Percentiles rank a stretch among this genome's conserved stretches.
Evolutionary conservation across 2,797 vertebrate genomes (phyloP).

Genomic region (Malacoctenus gilli): DNA sequence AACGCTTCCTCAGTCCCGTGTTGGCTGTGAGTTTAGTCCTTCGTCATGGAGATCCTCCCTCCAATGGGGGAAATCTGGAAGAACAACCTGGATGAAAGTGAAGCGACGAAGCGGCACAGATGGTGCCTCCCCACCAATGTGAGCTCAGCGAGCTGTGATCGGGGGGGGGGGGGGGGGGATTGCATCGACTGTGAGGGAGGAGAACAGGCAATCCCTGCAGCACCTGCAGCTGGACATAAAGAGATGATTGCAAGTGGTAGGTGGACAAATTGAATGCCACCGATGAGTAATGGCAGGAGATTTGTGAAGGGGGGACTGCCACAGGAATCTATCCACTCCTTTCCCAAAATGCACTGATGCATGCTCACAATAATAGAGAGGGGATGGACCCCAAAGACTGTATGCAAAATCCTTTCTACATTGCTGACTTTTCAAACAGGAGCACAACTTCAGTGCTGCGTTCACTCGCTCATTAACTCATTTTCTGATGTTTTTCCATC

Average conservation of each 20-base stretch:
- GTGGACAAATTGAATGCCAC: slow-evolving; percentile 72
- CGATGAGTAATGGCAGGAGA: slow-evolving; percentile 68
- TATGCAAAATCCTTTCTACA: slow-evolving; percentile 13
- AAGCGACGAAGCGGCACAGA: slow-evolving; percentile 55
- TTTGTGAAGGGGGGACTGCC: slow-evolving; percentile 37
- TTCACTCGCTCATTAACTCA: too few relatives aligned
- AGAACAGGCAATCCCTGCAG: slow-evolving; percentile 49
- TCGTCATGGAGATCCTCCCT: slow-evolving; percentile 11
- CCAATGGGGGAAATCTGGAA: slow-evolving; percentile 10
- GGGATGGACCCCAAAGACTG: slow-evolving; percentile 2
- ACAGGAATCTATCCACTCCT: slow-evolving; percentile 39
- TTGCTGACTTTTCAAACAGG: too few relatives aligned
- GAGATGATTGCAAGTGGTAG: slow-evolving; percentile 48
- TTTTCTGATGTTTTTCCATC: too few relatives aligned
- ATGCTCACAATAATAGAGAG: slow-evolving; percentile 33
- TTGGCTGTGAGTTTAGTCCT: neutral
- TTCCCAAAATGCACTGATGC: slow-evolving; percentile 55
- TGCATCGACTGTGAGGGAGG: slow-evolving; percentile 44
- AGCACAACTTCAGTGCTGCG: too few relatives aligned
- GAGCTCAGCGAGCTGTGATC: slow-evolving; percentile 52
- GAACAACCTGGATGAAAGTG: slow-evolving; percentile 31
- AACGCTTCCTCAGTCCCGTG: too few relatives aligned
- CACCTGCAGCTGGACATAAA: slow-evolving; percentile 65
- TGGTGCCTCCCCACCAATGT: slow-evolving; percentile 62
- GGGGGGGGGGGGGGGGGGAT: too few relatives aligned